Conservation (phyloP, 2,113 vertebrate species). For the Pleuronectes platessa region DNA sequence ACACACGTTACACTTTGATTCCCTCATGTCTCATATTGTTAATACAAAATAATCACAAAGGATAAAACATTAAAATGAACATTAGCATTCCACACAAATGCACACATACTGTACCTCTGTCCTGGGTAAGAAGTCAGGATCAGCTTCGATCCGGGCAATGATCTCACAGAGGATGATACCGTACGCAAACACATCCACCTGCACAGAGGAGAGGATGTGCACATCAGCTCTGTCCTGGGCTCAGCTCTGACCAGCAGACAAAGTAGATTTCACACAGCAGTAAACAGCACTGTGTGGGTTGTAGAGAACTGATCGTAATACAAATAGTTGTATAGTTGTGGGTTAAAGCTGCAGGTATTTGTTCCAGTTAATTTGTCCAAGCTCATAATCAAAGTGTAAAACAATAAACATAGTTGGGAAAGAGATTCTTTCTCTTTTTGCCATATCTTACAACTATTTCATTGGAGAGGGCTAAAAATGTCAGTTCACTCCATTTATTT, state of each 20-base stretch:
- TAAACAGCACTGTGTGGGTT: not conserved
- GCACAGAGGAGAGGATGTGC: not conserved
- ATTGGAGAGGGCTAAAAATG: no score
- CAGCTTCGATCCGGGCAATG: constrained; percentile 92
- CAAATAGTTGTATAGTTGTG: not conserved
- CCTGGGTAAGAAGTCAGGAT: constrained; percentile 93
- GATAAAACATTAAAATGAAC: no score
- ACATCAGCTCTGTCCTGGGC: not conserved
- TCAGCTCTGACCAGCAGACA: not conserved
- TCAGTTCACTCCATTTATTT: no score
- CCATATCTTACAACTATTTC: no score
- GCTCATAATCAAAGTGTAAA: no score
- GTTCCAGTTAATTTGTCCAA: not conserved
- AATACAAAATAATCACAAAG: no score
- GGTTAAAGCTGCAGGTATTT: not conserved
- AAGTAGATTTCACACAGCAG: not conserved
- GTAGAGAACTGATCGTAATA: not conserved
- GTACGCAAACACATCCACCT: constrained; percentile 89
- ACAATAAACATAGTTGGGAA: no score
- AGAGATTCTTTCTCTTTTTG: no score
- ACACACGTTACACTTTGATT: not conserved
- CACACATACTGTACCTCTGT: constrained; percentile 84
- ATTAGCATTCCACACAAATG: not conserved
- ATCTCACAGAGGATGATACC: constrained; percentile 96
- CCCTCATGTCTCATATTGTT: not conserved